A percentile compares a stretch with the other conserved stretches of the same genome.
These are phyloP conservation scores for Drosophila pandora DNA, from an alignment of 1,140 invertebrate genomes.

Conservation along the genomic window DNA sequence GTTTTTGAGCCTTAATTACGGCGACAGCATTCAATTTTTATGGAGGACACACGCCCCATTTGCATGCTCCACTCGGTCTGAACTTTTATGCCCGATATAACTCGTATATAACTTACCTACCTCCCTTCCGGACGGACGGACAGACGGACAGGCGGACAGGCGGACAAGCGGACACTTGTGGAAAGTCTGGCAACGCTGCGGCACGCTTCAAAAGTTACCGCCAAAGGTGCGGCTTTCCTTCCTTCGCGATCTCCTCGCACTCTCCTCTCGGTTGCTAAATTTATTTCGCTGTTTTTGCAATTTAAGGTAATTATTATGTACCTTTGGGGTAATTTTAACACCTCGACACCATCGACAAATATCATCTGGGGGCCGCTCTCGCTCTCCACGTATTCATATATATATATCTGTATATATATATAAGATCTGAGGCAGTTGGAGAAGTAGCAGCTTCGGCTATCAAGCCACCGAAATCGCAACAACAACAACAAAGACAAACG, in stretches of 20 bases:
- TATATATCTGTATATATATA: neutral
- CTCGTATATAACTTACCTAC: neutral
- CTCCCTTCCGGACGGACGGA: neutral
- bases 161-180: neutral
- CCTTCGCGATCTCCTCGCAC: constrained; percentile 24
- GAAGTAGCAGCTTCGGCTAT: constrained; percentile 54
- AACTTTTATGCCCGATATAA: neutral
- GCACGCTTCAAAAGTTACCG: constrained; percentile 63
- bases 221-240: constrained; percentile 26
- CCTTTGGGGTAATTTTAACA: constrained; percentile 84
- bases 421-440: neutral
- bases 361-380: constrained; percentile 63
- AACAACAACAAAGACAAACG: constrained; percentile 69
- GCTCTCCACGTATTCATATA: neutral
- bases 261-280: constrained; percentile 51
- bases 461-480: constrained; percentile 66
- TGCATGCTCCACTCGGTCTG: constrained; percentile 45
- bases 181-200: constrained; percentile 64
- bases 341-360: constrained; percentile 84
- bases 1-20: constrained; percentile 59
- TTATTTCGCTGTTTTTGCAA: constrained; percentile 83
- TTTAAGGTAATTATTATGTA: constrained; percentile 84
- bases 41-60: constrained; percentile 79
- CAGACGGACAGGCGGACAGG: neutral
- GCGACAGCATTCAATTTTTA: constrained; percentile 73